Evolutionary conservation across 30 jellyfish, hydroid and myxozoan species (phyloP), one percentile per base, ranked within the genome.

Genomic region (Phacellophora camtschatica): DNA sequence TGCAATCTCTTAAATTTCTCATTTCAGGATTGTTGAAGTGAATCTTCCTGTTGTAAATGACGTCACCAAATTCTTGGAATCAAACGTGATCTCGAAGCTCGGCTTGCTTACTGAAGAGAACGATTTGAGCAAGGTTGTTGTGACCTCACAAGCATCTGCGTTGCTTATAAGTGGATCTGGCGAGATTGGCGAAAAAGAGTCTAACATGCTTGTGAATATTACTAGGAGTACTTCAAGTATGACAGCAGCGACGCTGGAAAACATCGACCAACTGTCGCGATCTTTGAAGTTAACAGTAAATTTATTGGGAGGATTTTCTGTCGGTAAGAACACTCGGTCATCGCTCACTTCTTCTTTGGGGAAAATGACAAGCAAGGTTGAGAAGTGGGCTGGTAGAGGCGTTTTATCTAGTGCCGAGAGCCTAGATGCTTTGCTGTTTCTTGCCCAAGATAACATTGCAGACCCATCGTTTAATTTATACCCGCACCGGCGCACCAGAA

Each of bases 161-260:
- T 56, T 33, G 23, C 77, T 61, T 18, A 20, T 59, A 18, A 86
- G 73, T 16, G 86, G 54, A 4, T 46, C 79, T 25, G 62, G 83
- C 9, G 35, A 28, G n/a, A 48, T 64, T 0, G 82, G 82, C 41
- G 39, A 53, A 12, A 35, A 77, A 15, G 70, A 69, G 43, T 11
- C 82, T 4, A 53, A 34, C 41, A 57, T 90, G 46, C 16, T 90
- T 4, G 73, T 89, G 11, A 69, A 62, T 31, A 15, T 90, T 37
- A 71, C 91, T 0, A 36, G 16, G 15, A 66, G 83, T 59, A 73
- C 96, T 1, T 63, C 97, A 56, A 37, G 57, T 10, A 67, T 82
- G 81, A 25, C 56, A 1, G 82, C 86, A 10, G 42, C 93, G 24
- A 68, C 97, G 1, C 36, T 89, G 65, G 95, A 89, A 53, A 46